Conservation (phyloP, 2,797 vertebrate species). For the Odontamblyopus lacepedii region DNA sequence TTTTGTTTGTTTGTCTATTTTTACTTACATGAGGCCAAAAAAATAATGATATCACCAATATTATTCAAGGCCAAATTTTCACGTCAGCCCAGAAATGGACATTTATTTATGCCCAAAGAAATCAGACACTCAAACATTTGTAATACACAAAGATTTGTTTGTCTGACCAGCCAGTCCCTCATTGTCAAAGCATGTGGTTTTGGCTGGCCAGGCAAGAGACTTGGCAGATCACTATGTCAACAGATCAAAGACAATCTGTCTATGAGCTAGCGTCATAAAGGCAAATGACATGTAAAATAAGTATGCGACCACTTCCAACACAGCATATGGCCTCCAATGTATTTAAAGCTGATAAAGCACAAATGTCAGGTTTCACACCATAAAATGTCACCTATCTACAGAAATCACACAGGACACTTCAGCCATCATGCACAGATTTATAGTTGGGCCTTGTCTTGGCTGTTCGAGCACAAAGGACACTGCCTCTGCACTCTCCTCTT, state of each 20-base stretch:
- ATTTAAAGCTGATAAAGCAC: constrained; percentile 55
- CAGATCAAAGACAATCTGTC: constrained; percentile 32
- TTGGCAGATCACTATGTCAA: constrained; percentile 31
- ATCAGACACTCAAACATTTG: constrained; percentile 21
- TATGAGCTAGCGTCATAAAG: constrained; percentile 39
- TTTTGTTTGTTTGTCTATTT: no score
- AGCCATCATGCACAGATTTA: constrained; percentile 48
- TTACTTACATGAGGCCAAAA: neutral
- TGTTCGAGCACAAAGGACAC: constrained; percentile 58
- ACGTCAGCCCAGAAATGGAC: constrained; percentile 46
- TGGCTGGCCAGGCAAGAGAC: neutral
- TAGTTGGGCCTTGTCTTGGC: constrained; percentile 43
- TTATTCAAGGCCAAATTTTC: constrained; percentile 37
- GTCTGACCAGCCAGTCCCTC: no score
- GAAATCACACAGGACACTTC: constrained; percentile 34
- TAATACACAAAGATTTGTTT: constrained; percentile 23
- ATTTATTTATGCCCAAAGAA: constrained; percentile 8
- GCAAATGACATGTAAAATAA: constrained; percentile 49
- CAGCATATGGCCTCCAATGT: constrained; percentile 38
- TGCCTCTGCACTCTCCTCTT: constrained; percentile 37
- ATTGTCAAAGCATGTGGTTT: no score
- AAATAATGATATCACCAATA: constrained; percentile 10
- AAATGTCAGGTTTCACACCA: constrained; percentile 46
- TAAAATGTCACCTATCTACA: constrained; percentile 55
- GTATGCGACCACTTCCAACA: constrained; percentile 29